Evolutionary conservation across 2,888 invertebrate species (phyloP).

Genomic region (Drosophila meridiana): DNA sequence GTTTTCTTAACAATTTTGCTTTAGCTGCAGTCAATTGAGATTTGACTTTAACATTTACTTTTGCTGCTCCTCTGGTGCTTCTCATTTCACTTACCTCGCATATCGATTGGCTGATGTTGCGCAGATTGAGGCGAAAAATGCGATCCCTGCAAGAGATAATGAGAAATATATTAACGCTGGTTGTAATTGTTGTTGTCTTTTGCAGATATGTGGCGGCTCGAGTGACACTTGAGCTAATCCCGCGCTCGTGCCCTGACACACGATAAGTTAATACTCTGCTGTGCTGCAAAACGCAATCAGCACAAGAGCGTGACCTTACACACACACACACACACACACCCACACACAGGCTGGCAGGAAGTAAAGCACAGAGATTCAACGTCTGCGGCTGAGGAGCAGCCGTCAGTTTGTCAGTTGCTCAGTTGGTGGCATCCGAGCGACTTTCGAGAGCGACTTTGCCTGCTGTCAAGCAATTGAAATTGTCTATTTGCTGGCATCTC

Average conservation of each 20-base stretch:
- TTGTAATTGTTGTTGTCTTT: constrained; percentile 5
- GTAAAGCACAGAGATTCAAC: constrained; percentile 8
- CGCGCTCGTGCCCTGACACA: constrained; percentile 62
- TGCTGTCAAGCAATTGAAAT: constrained; percentile 56
- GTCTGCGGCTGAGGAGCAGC: constrained; percentile 9
- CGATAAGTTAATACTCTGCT: constrained; percentile 71
- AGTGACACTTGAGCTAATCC: constrained; percentile 71
- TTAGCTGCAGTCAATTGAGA: constrained; percentile 44
- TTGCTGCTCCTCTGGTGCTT: constrained; percentile 6
- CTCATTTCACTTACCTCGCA: constrained; percentile 87
- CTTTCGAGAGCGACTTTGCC: constrained; percentile 26
- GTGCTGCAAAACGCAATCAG: constrained; percentile 49
- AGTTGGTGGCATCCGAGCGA: constrained; percentile 27
- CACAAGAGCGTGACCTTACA: constrained; percentile 48
- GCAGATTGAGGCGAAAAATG: constrained; percentile 88
- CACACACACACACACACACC: constrained; percentile 12
- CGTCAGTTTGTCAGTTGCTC: constrained; percentile 34
- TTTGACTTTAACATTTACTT: constrained; percentile 27
- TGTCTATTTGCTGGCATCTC: constrained; percentile 35
- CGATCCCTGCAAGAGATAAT: constrained; percentile 87
- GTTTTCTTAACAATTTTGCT: constrained; percentile 9
- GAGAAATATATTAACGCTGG: constrained; percentile 40
- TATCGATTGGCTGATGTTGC: constrained; percentile 89
- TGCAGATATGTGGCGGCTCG: constrained; percentile 16
- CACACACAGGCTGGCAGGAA: constrained; percentile 10